Evolutionary conservation across 1,140 invertebrate genomes (phyloP).

Genomic region (Megathymus violae): DNA sequence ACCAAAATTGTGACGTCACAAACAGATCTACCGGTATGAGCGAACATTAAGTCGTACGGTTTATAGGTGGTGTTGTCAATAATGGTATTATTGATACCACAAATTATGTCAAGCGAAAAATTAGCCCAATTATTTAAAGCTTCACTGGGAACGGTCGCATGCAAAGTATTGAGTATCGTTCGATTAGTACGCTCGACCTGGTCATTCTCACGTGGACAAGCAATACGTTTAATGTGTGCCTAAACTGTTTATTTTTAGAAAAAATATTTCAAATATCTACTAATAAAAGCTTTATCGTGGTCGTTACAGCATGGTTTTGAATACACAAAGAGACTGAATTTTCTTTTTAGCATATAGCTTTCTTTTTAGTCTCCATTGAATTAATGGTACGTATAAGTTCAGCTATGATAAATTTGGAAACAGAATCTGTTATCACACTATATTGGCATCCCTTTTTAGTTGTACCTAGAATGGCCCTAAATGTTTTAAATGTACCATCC

Average conservation of each 20-base stretch:
- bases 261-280: slow-evolving; percentile 51
- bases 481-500: slow-evolving; percentile 45
- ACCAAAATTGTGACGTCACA: slow-evolving; percentile 33
- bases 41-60: slow-evolving; percentile 51
- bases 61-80: slow-evolving; percentile 40
- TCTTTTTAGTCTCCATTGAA: slow-evolving; percentile 46
- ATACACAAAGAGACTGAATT: slow-evolving; percentile 45
- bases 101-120: slow-evolving; percentile 38
- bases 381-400: slow-evolving; percentile 44
- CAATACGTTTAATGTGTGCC: slow-evolving; percentile 49
- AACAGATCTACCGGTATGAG: slow-evolving; percentile 24
- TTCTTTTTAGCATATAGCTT: neutral
- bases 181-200: slow-evolving; percentile 44
- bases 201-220: slow-evolving; percentile 47
- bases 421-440: slow-evolving; percentile 49
- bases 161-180: slow-evolving; percentile 39
- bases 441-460: slow-evolving; percentile 37
- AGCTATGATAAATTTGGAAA: slow-evolving; percentile 18
- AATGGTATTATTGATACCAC: slow-evolving; percentile 48
- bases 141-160: slow-evolving; percentile 21
- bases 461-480: slow-evolving; percentile 49
- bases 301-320: slow-evolving; percentile 48
- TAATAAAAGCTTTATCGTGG: slow-evolving; percentile 51
- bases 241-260: slow-evolving; percentile 39
- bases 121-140: slow-evolving; percentile 41